Percentiles rank a stretch among this genome's conserved stretches.
phyloP scores from a whole-genome alignment of 2,888 invertebrate species.

The Orthosia gothica region DNA sequence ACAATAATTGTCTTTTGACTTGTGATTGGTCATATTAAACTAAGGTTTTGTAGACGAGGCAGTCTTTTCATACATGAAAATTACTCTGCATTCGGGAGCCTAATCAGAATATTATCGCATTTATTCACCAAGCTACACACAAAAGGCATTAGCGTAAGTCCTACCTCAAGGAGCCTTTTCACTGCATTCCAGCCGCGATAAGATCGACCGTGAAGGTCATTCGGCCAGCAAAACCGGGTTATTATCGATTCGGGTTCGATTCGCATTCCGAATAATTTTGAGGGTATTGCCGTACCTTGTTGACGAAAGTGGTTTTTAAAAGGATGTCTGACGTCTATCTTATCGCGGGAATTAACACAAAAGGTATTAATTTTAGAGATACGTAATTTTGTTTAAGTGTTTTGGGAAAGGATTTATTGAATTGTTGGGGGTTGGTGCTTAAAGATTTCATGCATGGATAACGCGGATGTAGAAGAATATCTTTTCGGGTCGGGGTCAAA shows the following conservation, averaged over 20 bases:
- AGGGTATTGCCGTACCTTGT: conserved; percentile 23
- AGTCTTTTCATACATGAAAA: neutral
- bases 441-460: neutral
- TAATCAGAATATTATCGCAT: neutral
- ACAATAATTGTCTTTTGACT: no score
- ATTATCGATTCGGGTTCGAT: conserved; percentile 41
- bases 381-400: neutral
- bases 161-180: conserved; percentile 62
- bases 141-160: conserved; percentile 53
- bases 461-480: neutral
- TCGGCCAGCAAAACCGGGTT: conserved; percentile 38
- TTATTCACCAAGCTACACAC: conserved; percentile 12
- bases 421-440: neutral
- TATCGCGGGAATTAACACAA: conserved; percentile 11
- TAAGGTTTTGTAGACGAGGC: neutral
- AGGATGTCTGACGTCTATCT: conserved; percentile 26
- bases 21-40: no score
- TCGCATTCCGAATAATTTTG: conserved; percentile 51
- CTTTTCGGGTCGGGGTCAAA: no score
- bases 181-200: conserved; percentile 59
- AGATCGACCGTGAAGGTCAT: conserved; percentile 56
- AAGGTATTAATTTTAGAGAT: conserved; percentile 37
- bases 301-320: conserved; percentile 40
- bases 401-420: neutral
- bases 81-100: neutral